Evolutionary conservation across 2,113 vertebrate species (phyloP).

Genomic region (Excalfactoria chinensis): DNA sequence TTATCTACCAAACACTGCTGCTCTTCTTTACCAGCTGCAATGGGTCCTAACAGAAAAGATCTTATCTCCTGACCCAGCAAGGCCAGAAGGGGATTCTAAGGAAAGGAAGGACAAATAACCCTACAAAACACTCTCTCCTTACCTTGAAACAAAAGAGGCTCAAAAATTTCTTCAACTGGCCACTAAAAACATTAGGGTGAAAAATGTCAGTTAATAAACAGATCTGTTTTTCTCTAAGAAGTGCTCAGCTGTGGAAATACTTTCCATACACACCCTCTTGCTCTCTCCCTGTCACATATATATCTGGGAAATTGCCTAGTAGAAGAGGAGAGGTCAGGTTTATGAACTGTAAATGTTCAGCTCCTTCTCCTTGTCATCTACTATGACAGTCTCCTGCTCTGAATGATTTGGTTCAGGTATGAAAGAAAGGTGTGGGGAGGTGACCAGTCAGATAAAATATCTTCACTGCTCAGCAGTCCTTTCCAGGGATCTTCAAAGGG

Average conservation of each 20-base stretch:
- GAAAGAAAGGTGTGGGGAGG: not conserved
- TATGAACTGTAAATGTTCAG: slow-evolving; percentile 40
- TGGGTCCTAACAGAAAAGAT: slow-evolving; percentile 21
- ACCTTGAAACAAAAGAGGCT: not conserved
- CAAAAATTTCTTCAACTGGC: not conserved
- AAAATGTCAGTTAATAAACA: slow-evolving; percentile 19
- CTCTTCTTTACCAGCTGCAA: not conserved
- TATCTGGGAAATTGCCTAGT: slow-evolving; percentile 12
- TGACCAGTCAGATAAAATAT: not conserved
- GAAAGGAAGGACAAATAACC: not conserved
- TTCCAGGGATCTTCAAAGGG: not conserved
- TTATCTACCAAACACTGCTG: not conserved
- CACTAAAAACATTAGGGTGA: not conserved
- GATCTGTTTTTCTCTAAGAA: not conserved
- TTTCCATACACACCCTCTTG: not conserved
- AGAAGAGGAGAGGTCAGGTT: slow-evolving; percentile 28
- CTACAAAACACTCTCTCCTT: slow-evolving; percentile 29
- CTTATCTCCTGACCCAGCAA: slow-evolving; percentile 17
- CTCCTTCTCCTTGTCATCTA: not conserved
- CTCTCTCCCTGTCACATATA: not conserved
- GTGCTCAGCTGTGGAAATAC: slow-evolving; percentile 26
- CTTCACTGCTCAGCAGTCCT: not conserved
- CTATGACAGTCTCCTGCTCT: not conserved
- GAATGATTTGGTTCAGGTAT: slow-evolving; percentile 32
- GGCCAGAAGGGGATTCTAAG: slow-evolving; percentile 17